phyloP scores from a whole-genome alignment of 1,140 invertebrate genomes.

The Diachasmimorpha longicaudata region DNA sequence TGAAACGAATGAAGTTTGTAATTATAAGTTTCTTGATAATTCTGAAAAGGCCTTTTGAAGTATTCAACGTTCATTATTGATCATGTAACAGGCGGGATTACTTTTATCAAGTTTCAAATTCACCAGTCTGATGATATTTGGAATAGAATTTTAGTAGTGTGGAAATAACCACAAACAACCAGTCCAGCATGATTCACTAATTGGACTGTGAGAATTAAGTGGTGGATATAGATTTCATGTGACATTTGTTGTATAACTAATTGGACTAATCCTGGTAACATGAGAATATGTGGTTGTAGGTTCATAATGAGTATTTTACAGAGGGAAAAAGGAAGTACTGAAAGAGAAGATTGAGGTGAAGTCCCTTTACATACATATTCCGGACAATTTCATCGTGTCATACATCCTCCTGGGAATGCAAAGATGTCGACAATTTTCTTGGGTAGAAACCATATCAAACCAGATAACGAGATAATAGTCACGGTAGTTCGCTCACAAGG shows the following conservation, averaged over 20 bases:
- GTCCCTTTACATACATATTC: neutral
- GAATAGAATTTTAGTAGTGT: neutral
- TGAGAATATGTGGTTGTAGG: neutral
- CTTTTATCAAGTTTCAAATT: neutral
- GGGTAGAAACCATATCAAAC: constrained; percentile 16
- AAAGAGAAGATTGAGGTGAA: neutral
- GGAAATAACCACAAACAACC: neutral
- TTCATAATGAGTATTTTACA: neutral
- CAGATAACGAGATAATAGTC: constrained; percentile 31
- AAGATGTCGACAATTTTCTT: constrained; percentile 9
- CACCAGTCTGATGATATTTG: neutral
- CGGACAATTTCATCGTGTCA: neutral
- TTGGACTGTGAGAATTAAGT: neutral
- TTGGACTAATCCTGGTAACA: neutral
- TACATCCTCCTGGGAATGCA: neutral
- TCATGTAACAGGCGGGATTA: neutral
- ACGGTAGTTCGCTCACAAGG: neutral
- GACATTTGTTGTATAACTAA: neutral
- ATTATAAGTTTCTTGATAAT: neutral
- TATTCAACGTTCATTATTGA: neutral
- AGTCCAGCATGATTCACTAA: neutral
- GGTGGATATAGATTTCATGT: neutral
- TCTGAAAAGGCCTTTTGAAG: neutral
- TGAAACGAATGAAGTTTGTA: neutral
- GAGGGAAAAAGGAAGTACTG: neutral